These are phyloP conservation scores for Engraulis encrasicolus DNA, from an alignment of 2,113 vertebrate species.

Conservation along the genomic window DNA sequence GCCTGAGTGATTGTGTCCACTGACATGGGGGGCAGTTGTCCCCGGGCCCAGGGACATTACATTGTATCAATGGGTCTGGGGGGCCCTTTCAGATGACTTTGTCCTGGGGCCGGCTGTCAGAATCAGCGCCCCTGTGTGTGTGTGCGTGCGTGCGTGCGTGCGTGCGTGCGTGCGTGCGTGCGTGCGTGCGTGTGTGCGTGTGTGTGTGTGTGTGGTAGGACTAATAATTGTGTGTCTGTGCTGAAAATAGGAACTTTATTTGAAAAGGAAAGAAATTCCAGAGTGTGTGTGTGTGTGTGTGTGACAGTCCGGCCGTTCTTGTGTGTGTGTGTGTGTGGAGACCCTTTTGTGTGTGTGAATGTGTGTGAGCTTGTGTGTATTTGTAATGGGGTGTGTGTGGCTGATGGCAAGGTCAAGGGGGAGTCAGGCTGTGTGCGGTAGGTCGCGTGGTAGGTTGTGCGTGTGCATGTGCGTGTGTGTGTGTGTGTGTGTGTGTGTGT, in stretches of 20 bases:
- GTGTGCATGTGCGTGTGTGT: conserved; percentile 32
- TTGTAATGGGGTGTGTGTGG: conserved; percentile 34
- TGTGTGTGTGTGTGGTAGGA: conserved; percentile 54
- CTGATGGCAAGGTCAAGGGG: conserved; percentile 54
- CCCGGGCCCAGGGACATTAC: too few relatives aligned
- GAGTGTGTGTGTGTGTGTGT: neutral
- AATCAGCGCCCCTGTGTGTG: too few relatives aligned
- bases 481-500: neutral
- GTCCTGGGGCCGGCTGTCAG: too few relatives aligned
- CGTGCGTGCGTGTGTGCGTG: conserved; percentile 15
- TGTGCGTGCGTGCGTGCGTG: neutral
- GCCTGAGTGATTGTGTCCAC: too few relatives aligned
- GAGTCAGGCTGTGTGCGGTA: conserved; percentile 8
- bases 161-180: neutral
- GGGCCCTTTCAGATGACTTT: too few relatives aligned
- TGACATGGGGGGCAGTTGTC: too few relatives aligned
- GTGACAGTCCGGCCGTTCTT: too few relatives aligned
- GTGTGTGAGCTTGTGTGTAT: neutral
- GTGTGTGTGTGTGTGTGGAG: conserved; percentile 30
- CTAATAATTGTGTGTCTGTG: too few relatives aligned
- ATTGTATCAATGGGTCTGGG: too few relatives aligned
- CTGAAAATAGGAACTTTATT: too few relatives aligned
- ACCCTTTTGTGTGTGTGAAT: neutral
- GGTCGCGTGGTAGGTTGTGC: conserved; percentile 28
- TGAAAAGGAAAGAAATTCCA: too few relatives aligned